A percentile compares a stretch with the other conserved stretches of the same genome.
Evolutionary conservation across 2,113 vertebrate genomes (phyloP).

Genomic region (Sterna hirundo): DNA sequence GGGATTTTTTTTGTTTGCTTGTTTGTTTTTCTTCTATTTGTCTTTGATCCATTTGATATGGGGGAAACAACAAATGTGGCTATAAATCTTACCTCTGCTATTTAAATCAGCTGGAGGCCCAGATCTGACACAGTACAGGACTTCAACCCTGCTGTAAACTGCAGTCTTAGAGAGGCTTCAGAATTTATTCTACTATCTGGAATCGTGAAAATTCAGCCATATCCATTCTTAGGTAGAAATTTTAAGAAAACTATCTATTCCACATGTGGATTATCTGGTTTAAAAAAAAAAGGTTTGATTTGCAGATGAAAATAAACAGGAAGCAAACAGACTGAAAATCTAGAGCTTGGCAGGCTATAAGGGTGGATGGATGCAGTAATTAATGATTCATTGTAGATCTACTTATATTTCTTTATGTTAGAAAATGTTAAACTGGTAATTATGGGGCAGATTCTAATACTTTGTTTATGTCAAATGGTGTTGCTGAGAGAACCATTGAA

Average conservation of each 20-base stretch:
- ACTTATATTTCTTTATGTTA: not conserved
- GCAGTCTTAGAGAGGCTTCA: not conserved
- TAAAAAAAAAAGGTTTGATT: not conserved
- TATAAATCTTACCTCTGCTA: not conserved
- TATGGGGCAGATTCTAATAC: not conserved
- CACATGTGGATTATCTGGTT: not conserved
- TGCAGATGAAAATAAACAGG: not conserved
- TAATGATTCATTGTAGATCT: not conserved
- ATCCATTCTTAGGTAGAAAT: not conserved
- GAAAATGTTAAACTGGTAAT: not conserved
- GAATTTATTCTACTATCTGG: not conserved
- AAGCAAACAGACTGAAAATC: not conserved
- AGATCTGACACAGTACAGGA: not conserved
- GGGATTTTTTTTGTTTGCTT: not conserved
- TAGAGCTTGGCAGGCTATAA: not conserved
- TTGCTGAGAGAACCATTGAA: not conserved
- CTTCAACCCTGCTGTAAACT: not conserved
- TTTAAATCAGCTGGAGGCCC: not conserved
- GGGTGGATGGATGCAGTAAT: not conserved
- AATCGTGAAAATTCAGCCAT: not conserved
- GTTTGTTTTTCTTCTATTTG: not conserved
- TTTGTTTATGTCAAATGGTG: not conserved
- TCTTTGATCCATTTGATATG: not conserved
- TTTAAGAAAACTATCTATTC: not conserved
- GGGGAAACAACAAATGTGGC: not conserved